Evolutionary conservation across 2,888 invertebrate genomes (phyloP).

Genomic region (Eupithecia insigniata): DNA sequence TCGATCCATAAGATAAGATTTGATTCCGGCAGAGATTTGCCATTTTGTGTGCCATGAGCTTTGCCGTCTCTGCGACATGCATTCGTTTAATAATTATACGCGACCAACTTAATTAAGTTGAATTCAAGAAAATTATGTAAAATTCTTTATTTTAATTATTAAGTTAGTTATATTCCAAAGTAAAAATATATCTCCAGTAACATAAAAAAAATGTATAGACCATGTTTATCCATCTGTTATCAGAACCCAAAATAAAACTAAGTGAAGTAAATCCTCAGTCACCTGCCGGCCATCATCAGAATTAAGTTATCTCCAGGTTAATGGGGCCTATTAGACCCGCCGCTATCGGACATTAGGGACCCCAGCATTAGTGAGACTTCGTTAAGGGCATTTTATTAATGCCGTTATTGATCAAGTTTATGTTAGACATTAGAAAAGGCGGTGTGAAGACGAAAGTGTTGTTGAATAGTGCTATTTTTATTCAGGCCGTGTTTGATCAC

Average conservation of each 20-base stretch:
- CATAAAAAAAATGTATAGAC: background rate
- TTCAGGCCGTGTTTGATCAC: background rate
- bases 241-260: background rate
- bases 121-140: no score
- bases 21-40: background rate
- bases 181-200: background rate
- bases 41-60: background rate
- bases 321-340: conserved; percentile 20
- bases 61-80: no score
- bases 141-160: no score
- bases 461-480: background rate
- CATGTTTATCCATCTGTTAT: background rate
- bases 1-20: background rate
- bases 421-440: background rate
- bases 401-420: background rate
- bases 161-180: background rate
- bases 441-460: background rate
- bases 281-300: conserved; percentile 15
- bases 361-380: conserved; percentile 19
- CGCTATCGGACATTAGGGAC: conserved; percentile 28
- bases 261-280: conserved; percentile 9
- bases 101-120: no score
- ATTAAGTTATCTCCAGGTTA: conserved; percentile 29
- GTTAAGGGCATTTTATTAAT: conserved; percentile 14
- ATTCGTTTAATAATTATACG: no score